Evolutionary conservation across 1,140 invertebrate species (phyloP), one percentile per base, ranked within the genome.

Genomic region (Scaptodrosophila lebanonensis): DNA sequence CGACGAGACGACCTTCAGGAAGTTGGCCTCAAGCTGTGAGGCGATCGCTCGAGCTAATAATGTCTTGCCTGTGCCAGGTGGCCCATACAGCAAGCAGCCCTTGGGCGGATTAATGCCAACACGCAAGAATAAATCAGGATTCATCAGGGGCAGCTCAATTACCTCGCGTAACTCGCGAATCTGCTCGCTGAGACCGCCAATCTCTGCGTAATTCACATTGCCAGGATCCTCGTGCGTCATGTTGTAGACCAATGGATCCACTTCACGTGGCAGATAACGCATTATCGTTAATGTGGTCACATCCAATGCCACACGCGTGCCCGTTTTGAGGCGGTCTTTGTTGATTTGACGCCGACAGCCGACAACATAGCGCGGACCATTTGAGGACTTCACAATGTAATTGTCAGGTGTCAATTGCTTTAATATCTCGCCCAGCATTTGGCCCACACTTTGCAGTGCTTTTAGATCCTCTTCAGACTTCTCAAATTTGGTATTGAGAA

Each of bases 391-490:
- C 0, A 79, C 73, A 8, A 76, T 76, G 6, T 67, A 89, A 98
- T 99, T 99, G 83, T 99, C 98, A 89, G 99, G 98, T 53, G 97
- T 98, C 5, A 99, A 89, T 88, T 99, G 98, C 87, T 99, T 99
- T 3, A 99, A 88, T 8, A 99, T 97, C 90, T 99, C 98, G 9
- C 98, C 98, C 60, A 99, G 97, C 89, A 99, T 99, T 92, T 98
- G 98, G 7, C 98, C 98, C 77, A 99, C 98, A 89, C 97, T 99
- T 87, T 99, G 98, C 9, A 99, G 88, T 11, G 98, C 97, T 89
- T 99, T 99, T 29, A 99, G 88, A 88, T 99, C 97, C 90, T 99
- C 99, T 90, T 99, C 98, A 61, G 97, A 99, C 88, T 99, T 99
- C 77, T 99, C 97, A 90, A 97, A 99, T 73, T 98, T 94, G 87